Evolutionary conservation across 2,113 vertebrate species (phyloP).

Genomic region (Ochotona princeps): DNA sequence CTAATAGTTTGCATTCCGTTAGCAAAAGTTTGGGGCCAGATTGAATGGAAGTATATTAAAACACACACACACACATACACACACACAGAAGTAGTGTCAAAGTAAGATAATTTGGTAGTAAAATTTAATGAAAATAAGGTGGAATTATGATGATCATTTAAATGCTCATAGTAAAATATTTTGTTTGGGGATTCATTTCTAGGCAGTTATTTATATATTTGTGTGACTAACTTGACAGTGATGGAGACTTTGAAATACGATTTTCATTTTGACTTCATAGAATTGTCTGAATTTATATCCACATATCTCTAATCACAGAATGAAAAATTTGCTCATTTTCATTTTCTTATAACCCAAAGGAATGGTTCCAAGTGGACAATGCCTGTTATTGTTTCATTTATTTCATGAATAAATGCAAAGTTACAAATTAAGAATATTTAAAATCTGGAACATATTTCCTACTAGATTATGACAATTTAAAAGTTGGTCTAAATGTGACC

Average conservation of each 20-base stretch:
- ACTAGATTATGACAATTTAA: conserved; percentile 70
- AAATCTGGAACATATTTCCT: conserved; percentile 72
- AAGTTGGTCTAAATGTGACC: conserved; percentile 67
- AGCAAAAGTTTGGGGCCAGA: not conserved
- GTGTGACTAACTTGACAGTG: not conserved
- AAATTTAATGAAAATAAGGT: not conserved
- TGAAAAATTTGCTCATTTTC: conserved; percentile 38
- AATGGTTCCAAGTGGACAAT: conserved; percentile 11
- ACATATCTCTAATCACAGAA: conserved; percentile 2
- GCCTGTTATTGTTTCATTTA: not conserved
- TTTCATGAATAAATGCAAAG: conserved; percentile 53
- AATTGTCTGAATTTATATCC: not conserved
- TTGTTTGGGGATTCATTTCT: not conserved
- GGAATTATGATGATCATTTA: not conserved
- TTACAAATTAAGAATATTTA: conserved; percentile 59
- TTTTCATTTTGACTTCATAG: not conserved
- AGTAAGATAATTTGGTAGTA: not conserved
- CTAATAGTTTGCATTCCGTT: not conserved
- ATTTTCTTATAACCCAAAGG: conserved; percentile 27
- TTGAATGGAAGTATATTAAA: not conserved
- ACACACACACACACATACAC: not conserved
- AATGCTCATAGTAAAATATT: not conserved
- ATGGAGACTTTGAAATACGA: not conserved
- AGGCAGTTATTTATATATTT: not conserved
- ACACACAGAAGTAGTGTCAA: not conserved